Percentiles rank a stretch among this genome's conserved stretches.
Evolutionary conservation across 2,888 invertebrate species (phyloP).

Genomic region (Calliphora vomitoria): DNA sequence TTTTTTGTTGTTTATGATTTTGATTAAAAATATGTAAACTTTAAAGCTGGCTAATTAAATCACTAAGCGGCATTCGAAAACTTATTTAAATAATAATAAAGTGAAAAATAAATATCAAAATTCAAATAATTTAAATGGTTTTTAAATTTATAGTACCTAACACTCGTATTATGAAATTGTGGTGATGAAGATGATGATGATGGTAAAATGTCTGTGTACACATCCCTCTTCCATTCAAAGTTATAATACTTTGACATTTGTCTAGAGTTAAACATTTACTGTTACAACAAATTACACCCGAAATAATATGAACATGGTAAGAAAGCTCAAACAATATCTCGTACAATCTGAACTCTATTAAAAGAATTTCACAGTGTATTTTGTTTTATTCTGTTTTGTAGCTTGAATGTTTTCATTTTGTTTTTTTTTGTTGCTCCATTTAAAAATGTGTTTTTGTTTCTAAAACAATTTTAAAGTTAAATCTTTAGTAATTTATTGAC

Average conservation of each 20-base stretch:
- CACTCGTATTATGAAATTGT: not conserved
- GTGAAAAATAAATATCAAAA: conserved; percentile 18
- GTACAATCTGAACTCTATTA: not conserved
- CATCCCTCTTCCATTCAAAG: not conserved
- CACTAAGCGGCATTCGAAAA: not conserved
- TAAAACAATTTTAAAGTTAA: conserved; percentile 61
- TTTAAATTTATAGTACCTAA: not conserved
- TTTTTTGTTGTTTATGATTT: conserved; percentile 46
- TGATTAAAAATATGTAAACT: conserved; percentile 45
- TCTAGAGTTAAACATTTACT: not conserved
- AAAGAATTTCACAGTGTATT: not conserved
- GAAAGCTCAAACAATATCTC: not conserved
- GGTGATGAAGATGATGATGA: not conserved
- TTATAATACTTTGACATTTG: conserved; percentile 3
- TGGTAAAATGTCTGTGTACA: not conserved
- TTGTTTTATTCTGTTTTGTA: conserved; percentile 6
- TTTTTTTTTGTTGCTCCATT: not conserved
- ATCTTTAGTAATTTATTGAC: conserved; percentile 66
- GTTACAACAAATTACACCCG: not conserved
- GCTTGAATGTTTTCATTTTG: not conserved
- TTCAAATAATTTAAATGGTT: conserved; percentile 22
- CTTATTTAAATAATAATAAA: conserved; percentile 51
- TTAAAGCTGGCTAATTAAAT: not conserved
- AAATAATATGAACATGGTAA: not conserved
- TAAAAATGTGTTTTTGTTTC: conserved; percentile 38